Evolutionary conservation across 1,140 invertebrate species (phyloP).

Genomic region (Muscidifurax raptorellus): DNA sequence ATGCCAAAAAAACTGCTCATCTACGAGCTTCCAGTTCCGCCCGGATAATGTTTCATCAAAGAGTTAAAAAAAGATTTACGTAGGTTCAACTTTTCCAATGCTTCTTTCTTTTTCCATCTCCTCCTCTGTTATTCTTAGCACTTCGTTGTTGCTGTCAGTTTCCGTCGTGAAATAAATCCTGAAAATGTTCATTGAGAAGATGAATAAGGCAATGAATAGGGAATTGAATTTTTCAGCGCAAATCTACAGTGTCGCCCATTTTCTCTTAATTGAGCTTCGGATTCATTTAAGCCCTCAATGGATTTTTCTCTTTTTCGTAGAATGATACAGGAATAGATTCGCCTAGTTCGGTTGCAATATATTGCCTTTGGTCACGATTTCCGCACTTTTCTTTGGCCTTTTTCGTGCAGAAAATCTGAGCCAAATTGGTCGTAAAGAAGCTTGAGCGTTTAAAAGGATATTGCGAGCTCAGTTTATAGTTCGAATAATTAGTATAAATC

Average conservation of each 20-base stretch:
- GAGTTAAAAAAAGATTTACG: background rate
- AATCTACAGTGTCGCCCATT: background rate
- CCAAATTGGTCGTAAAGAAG: background rate
- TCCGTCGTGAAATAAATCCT: background rate
- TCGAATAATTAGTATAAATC: background rate
- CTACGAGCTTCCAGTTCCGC: background rate
- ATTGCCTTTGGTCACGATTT: constrained; percentile 10
- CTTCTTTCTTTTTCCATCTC: background rate
- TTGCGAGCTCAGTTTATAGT: background rate
- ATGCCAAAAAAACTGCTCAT: background rate
- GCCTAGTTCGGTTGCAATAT: background rate
- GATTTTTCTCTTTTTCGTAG: background rate
- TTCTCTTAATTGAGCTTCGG: constrained; percentile 9
- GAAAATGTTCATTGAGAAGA: background rate
- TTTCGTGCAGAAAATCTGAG: background rate
- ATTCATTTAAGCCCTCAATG: background rate
- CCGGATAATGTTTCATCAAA: constrained; percentile 21
- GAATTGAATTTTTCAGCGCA: constrained; percentile 11
- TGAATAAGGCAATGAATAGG: background rate
- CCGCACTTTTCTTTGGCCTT: background rate
- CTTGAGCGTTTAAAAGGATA: constrained; percentile 1
- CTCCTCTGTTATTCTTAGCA: background rate
- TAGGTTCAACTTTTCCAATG: background rate
- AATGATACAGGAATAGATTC: background rate
- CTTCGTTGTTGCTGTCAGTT: background rate